A percentile compares a stretch with the other conserved stretches of the same genome.
phyloP scores from a whole-genome alignment of 2,888 invertebrate species.

The Lithophane leautieri region DNA sequence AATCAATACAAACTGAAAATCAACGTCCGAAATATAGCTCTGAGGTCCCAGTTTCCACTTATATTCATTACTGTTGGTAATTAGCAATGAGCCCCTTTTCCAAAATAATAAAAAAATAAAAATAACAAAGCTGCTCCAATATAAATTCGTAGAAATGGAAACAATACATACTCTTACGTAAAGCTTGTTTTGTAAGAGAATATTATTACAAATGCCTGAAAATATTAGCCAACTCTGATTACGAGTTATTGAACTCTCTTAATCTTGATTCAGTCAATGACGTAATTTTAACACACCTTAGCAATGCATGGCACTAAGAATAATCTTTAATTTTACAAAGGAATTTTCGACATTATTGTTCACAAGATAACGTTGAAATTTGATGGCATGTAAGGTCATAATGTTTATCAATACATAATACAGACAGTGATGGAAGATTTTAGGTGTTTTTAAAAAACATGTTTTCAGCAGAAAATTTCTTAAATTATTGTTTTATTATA shows the following conservation, averaged over 20 bases:
- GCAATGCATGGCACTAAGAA: background rate
- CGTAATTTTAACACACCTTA: constrained; percentile 43
- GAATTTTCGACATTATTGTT: background rate
- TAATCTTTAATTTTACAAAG: background rate
- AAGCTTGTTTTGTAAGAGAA: constrained; percentile 34
- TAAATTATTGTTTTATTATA: constrained; percentile 35
- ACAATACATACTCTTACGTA: constrained; percentile 12
- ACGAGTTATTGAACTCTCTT: constrained; percentile 51
- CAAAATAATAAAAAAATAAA: background rate
- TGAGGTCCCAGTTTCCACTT: background rate
- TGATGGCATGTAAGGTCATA: background rate
- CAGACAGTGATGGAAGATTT: constrained; percentile 59
- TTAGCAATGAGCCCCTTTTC: background rate
- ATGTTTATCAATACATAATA: constrained; percentile 33
- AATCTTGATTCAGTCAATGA: constrained; percentile 55
- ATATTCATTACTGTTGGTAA: background rate
- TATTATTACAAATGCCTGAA: constrained; percentile 23
- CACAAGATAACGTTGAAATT: constrained; percentile 1
- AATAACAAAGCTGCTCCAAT: background rate
- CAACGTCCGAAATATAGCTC: background rate
- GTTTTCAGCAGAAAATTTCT: constrained; percentile 44
- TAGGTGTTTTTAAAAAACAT: constrained; percentile 46
- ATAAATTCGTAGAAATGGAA: background rate
- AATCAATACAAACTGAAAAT: background rate
- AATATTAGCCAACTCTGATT: constrained; percentile 38